These are phyloP conservation scores for Gallinago jamesoni DNA, from an alignment of 2,113 vertebrate genomes.

Conservation along the genomic window DNA sequence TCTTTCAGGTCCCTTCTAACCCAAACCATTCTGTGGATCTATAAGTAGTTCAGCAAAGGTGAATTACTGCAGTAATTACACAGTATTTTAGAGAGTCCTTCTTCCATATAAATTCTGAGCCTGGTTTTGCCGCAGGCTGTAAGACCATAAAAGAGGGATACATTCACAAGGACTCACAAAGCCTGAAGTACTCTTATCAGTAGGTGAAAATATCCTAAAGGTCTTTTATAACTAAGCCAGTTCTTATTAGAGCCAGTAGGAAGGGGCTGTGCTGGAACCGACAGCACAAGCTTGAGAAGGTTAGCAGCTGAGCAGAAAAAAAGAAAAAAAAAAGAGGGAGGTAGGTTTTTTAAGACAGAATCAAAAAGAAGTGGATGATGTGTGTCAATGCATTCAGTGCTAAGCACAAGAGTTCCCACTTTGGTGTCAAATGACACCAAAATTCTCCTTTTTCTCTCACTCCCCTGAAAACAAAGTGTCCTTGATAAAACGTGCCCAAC, in stretches of 20 bases:
- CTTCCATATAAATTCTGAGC: not conserved
- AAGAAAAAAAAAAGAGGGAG: not conserved
- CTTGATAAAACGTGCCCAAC: not conserved
- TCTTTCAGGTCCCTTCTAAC: no score
- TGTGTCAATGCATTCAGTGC: not conserved
- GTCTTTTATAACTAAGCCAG: not conserved
- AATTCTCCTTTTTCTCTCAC: not conserved
- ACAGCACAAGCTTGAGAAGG: not conserved
- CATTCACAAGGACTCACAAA: not conserved
- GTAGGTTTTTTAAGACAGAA: not conserved
- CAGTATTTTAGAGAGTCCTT: not conserved
- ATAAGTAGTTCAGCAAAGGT: not conserved
- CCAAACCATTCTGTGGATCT: no score
- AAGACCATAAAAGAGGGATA: not conserved
- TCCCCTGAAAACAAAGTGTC: not conserved
- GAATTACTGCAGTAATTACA: not conserved
- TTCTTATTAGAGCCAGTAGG: not conserved
- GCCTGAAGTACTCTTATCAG: not conserved
- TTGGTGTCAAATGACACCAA: not conserved
- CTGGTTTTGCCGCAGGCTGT: not conserved
- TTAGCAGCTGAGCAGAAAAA: not conserved
- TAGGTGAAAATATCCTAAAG: not conserved
- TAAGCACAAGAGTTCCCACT: not conserved
- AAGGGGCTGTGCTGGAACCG: not conserved
- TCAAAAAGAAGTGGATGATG: not conserved